Base-by-base conservation (phyloP, 2,888 invertebrate species). In the Drosophila demipolita region DNA sequence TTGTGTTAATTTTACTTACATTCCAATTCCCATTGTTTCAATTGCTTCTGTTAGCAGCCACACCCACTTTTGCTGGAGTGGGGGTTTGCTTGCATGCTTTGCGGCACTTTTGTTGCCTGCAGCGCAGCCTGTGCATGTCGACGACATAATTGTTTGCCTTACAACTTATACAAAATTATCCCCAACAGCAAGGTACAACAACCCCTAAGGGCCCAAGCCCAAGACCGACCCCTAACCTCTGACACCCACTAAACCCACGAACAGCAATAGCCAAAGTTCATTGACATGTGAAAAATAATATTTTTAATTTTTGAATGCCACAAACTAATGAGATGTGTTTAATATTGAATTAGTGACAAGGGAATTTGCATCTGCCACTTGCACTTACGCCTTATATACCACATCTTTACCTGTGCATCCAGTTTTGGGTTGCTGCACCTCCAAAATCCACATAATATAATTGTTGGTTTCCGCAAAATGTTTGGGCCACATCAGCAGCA, bases 1-100 rank as follows among this genome's bases (percentile, higher is more conserved):
- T 90, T 89, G 85, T 78, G 87, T 89, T 89, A 90, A 89, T 90
- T 90, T 86, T 74, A 64, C 87, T 82, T 73, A 82, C 73, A 87
- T 83, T 87, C 78, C 83, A 72, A 66, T 82, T 74, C 75, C 55
- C 65, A 75, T 85, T 73, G 55, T 29, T 70, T 73, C 61, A 74
- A 78, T 74, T 84, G 75, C 78, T 83, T 79, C 38, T 52, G 45
- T 33, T 42, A 40, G 6, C 59, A 23, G 79, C 50, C 72, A 81
- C 80, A 76, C 85, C 87, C 53, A 20, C 0, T n/a, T n/a, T 23
- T 23, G 17, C 11, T 33, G 45, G 20, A 35, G 20, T 12, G 20
- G 1, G 42, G 48, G 40, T 12, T 23, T 20, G 38, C 11, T 89
- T 82, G 89, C 90, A 83, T 90, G 90, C 80, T 80, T 57, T 70